phyloP scores from a whole-genome alignment of 1,140 invertebrate genomes.

The Ceratitis capitata region DNA sequence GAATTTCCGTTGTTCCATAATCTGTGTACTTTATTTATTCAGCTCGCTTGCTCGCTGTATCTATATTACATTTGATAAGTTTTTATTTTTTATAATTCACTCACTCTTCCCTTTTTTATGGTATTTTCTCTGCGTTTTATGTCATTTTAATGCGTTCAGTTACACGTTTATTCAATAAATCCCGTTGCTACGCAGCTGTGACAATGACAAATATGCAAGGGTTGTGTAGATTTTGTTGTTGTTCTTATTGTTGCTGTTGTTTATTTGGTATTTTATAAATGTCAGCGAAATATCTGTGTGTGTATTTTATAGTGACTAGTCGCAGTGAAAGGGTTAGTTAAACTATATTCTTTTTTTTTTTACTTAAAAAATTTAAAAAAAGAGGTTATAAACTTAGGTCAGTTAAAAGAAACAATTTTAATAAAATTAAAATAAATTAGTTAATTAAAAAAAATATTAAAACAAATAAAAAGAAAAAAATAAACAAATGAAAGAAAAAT shows the following conservation, averaged over 20 bases:
- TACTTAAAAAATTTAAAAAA: no score
- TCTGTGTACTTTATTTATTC: no score
- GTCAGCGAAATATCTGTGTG: neutral
- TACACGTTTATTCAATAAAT: conserved; percentile 21
- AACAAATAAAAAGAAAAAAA: no score
- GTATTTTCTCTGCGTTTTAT: neutral
- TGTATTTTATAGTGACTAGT: neutral
- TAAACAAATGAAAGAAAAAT: no score
- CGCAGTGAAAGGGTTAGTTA: neutral
- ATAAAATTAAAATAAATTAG: no score
- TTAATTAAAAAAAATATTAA: no score
- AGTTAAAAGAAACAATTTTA: no score
- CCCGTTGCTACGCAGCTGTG: neutral
- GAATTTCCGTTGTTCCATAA: conserved; percentile 11
- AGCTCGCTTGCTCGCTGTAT: neutral
- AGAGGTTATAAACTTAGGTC: no score
- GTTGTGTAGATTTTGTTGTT: no score
- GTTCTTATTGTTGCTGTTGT: neutral
- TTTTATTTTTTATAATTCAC: no score
- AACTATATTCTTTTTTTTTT: no score
- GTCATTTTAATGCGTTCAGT: neutral
- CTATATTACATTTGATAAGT: neutral
- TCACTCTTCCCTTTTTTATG: neutral
- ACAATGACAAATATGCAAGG: neutral
- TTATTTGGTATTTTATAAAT: neutral